Percentiles rank a stretch among this genome's conserved stretches.
Conservation (phyloP, 2,888 invertebrate species). For the Lasiommata megera region DNA sequence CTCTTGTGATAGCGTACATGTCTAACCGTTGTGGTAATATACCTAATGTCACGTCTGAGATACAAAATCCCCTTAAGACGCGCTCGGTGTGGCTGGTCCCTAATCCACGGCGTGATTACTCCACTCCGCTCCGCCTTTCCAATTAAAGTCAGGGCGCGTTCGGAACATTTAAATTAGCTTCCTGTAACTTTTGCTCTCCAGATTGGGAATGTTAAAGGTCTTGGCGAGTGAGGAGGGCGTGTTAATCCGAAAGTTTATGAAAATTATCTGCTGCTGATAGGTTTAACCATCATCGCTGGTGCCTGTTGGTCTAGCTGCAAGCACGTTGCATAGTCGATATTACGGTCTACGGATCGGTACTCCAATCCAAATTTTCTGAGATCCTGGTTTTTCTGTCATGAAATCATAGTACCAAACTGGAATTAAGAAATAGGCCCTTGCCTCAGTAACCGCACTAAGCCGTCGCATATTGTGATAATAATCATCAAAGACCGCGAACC, state of each 20-base stretch:
- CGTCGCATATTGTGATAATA: too few relatives aligned
- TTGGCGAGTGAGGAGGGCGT: neutral
- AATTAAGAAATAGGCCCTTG: too few relatives aligned
- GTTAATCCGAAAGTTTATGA: neutral
- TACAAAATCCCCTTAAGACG: conserved; percentile 3
- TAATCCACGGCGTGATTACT: conserved; percentile 21
- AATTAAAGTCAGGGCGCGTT: conserved; percentile 35
- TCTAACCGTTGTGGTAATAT: neutral
- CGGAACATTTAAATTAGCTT: conserved; percentile 56
- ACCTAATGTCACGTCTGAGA: neutral
- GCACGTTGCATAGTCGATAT: too few relatives aligned
- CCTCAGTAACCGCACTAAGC: too few relatives aligned
- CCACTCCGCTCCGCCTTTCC: conserved; percentile 21
- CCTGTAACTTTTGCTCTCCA: conserved; percentile 8
- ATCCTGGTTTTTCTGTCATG: too few relatives aligned
- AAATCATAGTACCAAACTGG: too few relatives aligned
- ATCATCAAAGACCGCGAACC: too few relatives aligned
- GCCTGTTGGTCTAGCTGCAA: too few relatives aligned
- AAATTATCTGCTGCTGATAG: neutral
- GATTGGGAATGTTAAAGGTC: neutral
- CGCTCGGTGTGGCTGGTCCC: neutral
- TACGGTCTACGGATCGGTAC: too few relatives aligned
- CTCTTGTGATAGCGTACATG: neutral
- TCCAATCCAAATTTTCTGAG: too few relatives aligned
- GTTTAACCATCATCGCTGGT: too few relatives aligned